phyloP scores from a whole-genome alignment of 2,888 invertebrate species.

The Rotaria macrura region DNA sequence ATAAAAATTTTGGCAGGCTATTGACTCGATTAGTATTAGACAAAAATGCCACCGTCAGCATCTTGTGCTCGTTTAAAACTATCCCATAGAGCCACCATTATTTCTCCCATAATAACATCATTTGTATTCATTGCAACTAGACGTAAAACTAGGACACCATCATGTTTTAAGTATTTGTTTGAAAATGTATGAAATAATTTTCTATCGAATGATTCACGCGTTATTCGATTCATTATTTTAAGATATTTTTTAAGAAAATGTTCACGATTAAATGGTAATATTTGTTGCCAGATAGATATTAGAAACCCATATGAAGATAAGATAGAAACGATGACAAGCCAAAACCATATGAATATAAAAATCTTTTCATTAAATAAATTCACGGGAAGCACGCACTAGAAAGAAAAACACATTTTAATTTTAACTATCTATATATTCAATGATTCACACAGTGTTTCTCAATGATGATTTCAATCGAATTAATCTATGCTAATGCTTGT shows the following conservation, averaged over 20 bases:
- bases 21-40: conserved; percentile 11
- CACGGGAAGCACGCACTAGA: conserved; percentile 37
- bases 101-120: conserved; percentile 33
- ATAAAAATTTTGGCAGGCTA: not conserved
- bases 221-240: conserved; percentile 30
- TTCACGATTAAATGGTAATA: conserved; percentile 27
- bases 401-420: not conserved
- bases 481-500: too few species aligned
- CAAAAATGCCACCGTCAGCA: conserved; percentile 32
- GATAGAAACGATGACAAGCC: conserved; percentile 27
- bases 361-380: conserved; percentile 34
- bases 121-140: conserved; percentile 31
- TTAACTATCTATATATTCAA: too few species aligned
- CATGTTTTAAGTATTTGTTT: conserved; percentile 27
- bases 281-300: conserved; percentile 28
- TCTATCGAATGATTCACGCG: conserved; percentile 30
- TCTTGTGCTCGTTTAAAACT: conserved; percentile 33
- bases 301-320: conserved; percentile 31
- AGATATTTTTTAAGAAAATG: conserved; percentile 33
- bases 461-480: too few species aligned
- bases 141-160: conserved; percentile 29
- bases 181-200: conserved; percentile 31
- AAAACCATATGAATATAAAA: conserved; percentile 34
- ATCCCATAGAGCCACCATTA: conserved; percentile 32
- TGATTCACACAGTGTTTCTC: too few species aligned